A percentile compares a stretch with the other conserved stretches of the same genome.
phyloP scores from a whole-genome alignment of 2,888 invertebrate genomes.

The Deilephila elpenor region DNA sequence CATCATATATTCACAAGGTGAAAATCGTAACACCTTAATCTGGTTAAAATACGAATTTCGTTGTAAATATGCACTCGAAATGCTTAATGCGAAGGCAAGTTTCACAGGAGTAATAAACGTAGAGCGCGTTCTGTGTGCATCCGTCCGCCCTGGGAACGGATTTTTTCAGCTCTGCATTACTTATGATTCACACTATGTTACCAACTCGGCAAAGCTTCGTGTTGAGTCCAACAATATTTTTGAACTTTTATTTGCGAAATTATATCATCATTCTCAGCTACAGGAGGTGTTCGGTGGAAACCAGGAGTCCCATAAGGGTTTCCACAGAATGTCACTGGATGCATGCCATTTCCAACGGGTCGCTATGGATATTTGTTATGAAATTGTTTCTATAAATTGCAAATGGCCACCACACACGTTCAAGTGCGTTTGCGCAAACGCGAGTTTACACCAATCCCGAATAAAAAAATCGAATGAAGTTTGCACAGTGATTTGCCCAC shows the following conservation, averaged over 20 bases:
- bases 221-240: not conserved
- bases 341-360: too few relatives aligned
- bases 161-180: slow-evolving; percentile 24
- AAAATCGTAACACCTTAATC: slow-evolving; percentile 14
- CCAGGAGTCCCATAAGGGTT: too few relatives aligned
- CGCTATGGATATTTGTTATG: too few relatives aligned
- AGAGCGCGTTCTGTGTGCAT: slow-evolving; percentile 49
- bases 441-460: too few relatives aligned
- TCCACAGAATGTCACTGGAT: too few relatives aligned
- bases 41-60: slow-evolving; percentile 15
- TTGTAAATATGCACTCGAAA: slow-evolving; percentile 47
- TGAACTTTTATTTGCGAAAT: not conserved
- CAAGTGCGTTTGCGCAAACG: too few relatives aligned
- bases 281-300: too few relatives aligned
- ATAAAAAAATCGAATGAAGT: too few relatives aligned
- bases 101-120: slow-evolving; percentile 62
- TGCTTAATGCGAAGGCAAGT: slow-evolving; percentile 55
- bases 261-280: too few relatives aligned
- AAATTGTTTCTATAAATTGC: too few relatives aligned
- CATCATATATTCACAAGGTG: not conserved
- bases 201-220: not conserved
- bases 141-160: slow-evolving; percentile 27
- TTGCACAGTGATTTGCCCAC: too few relatives aligned
- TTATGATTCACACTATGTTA: not conserved
- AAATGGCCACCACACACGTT: too few relatives aligned